phyloP scores from a whole-genome alignment of 2,888 invertebrate species.

The Timema cristinae region DNA sequence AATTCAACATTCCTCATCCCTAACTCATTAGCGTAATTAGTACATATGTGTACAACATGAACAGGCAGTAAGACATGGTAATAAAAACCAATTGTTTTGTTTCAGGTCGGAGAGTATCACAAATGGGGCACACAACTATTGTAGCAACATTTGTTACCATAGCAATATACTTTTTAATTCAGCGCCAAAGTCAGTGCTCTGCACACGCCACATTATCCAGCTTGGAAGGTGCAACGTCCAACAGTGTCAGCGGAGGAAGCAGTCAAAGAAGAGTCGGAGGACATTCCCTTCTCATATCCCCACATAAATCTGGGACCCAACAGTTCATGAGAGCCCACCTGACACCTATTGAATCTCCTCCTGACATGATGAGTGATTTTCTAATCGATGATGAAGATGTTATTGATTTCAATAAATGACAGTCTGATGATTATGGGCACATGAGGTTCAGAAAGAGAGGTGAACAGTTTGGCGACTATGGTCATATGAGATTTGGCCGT shows the following conservation, averaged over 20 bases:
- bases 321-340: slow-evolving; percentile 17
- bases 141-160: slow-evolving; percentile 18
- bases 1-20: too few relatives aligned
- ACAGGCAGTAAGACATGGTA: too few relatives aligned
- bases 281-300: background rate
- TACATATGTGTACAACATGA: too few relatives aligned
- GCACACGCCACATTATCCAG: slow-evolving; percentile 18
- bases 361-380: slow-evolving; percentile 18
- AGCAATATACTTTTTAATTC: slow-evolving; percentile 20
- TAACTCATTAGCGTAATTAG: too few relatives aligned
- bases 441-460: slow-evolving; percentile 56
- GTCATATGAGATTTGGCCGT: slow-evolving; percentile 68
- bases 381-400: slow-evolving; percentile 21
- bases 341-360: slow-evolving; percentile 14
- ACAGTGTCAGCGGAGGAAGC: background rate
- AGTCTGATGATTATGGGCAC: slow-evolving; percentile 57
- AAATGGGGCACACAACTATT: slow-evolving; percentile 19
- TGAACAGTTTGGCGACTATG: slow-evolving; percentile 69
- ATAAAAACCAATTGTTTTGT: too few relatives aligned
- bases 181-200: slow-evolving; percentile 1
- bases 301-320: background rate
- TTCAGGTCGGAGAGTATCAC: too few relatives aligned
- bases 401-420: slow-evolving; percentile 46
- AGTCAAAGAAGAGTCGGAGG: background rate
- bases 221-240: slow-evolving; percentile 10